Base-by-base conservation (phyloP, 23 tunicate genomes). In the Styela plicata region DNA sequence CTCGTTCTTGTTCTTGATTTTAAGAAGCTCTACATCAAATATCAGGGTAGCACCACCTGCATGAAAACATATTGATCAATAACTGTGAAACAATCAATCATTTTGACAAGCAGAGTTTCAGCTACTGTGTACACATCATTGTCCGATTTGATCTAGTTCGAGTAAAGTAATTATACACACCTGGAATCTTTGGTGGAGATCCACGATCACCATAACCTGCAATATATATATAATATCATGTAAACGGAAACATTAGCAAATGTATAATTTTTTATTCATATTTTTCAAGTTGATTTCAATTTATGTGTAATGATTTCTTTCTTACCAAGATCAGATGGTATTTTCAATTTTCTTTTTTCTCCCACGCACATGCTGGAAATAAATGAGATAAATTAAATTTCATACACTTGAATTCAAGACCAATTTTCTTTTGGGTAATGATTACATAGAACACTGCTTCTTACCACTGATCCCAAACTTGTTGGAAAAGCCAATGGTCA, bases 291-390 rank as follows among this genome's bases (percentile, higher is more conserved):
- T 25, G 71, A 67, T 25, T 67, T 67, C 19, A 25, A 67, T 29
- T 67, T 67, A 18, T 1, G 1, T 67, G 71, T 0, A 67, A 22
- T 17, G 22, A 67, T 18, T 29, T 1, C n/a, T 0, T 24, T 69
- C 81, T 36, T 75, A 93, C 97, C 99, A 22, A 96, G 74, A 70
- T 87, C 94, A 0, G 97, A 83, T 24, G 99, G 99, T 68, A 96
- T 96, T 30, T 78, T 85, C 74, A 96, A 63, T 52, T 85, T 87
- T 87, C 99, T 82, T 66, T 91, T 75, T 63, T 96, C 99, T 7
- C 99, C 99, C 53, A 84, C 68, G 84, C 99, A 96, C 99, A 96
- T 96, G 34, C 95, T 92, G 65, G 18, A 74, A 80, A 84, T 25
- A 78, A 5, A 32, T 3, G 31, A 73, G 17, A 18, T 18, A 22